These are phyloP conservation scores for Gryon sp. DNA, from an alignment of 1,140 invertebrate genomes.

Conservation along the genomic window DNA sequence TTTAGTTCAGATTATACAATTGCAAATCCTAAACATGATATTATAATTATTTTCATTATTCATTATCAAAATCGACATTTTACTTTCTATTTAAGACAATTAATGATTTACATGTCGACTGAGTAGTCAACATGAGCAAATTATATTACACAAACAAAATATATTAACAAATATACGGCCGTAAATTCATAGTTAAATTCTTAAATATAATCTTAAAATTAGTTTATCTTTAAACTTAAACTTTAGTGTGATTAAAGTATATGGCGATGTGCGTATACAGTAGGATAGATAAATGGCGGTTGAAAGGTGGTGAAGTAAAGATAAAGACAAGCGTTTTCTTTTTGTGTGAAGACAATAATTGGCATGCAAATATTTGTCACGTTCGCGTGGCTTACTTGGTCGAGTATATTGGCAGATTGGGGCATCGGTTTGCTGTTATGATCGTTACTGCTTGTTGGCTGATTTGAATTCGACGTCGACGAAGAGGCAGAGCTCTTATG, in stretches of 20 bases:
- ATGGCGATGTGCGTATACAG: constrained; percentile 25
- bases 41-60: no score
- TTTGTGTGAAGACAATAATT: constrained; percentile 37
- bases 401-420: constrained; percentile 74
- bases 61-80: no score
- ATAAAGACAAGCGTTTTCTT: constrained; percentile 49
- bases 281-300: constrained; percentile 38
- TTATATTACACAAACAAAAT: no score
- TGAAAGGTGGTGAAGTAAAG: constrained; percentile 28
- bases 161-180: no score
- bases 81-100: no score
- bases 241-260: constrained; percentile 27
- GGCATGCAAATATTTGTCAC: constrained; percentile 51
- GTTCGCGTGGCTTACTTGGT: constrained; percentile 71
- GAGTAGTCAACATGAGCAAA: no score
- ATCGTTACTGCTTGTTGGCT: constrained; percentile 72
- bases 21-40: no score
- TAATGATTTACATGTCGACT: no score
- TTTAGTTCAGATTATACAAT: no score
- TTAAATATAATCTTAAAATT: constrained; percentile 50
- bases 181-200: no score
- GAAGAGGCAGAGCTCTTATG: constrained; percentile 71
- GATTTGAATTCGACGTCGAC: constrained; percentile 70
- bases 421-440: constrained; percentile 77
- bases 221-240: no score